Base-by-base conservation (phyloP, 2,888 invertebrate genomes). In the Synergus itoensis region DNA sequence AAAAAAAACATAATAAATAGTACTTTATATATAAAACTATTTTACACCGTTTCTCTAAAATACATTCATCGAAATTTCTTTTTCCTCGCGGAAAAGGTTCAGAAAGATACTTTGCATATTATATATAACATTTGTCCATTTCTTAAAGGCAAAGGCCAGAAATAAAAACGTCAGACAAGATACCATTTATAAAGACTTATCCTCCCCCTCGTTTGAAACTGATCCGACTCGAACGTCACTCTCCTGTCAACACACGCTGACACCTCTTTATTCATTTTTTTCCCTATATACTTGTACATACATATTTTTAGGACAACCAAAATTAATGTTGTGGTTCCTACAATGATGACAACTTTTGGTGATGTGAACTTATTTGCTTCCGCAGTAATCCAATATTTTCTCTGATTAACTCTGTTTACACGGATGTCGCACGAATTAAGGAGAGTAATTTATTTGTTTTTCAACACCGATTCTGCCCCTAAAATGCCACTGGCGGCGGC, bases 331-430 rank as follows among this genome's bases (percentile, higher is more conserved):
- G 16, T 16, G 16, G 48, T 48, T 48, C 5, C 16, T 16, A 48
- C 48, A 16, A 48, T 16, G 16, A 16, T 4, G 48, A 4, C 48
- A 36, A 36, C 48, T 48, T 60, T 60, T 21, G 60, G 60, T 60
- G 60, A 60, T 18, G 60, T 11, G 18, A 60, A 60, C 60, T 60
- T 60, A 60, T 60, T 60, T 18, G 18, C 60, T 53, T 53, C 28
- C 48, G 21, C 69, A 73, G 84, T 84, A 83, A 81, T 78, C 84
- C 83, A 86, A 85, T 85, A 84, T 85, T 87, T 86, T 86, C 83
- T 79, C 85, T 85, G 87, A 86, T 87, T 86, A 87, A 86, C 85
- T 79, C 84, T 87, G 86, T 87, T 86, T 87, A 81, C 85, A 77
- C 80, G 81, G 77, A 78, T 77, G 85, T 81, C 84, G 80, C 79